A percentile compares a stretch with the other conserved stretches of the same genome.
phyloP scores from a whole-genome alignment of 2,113 vertebrate genomes.

The Melanerpes aurifrons region DNA sequence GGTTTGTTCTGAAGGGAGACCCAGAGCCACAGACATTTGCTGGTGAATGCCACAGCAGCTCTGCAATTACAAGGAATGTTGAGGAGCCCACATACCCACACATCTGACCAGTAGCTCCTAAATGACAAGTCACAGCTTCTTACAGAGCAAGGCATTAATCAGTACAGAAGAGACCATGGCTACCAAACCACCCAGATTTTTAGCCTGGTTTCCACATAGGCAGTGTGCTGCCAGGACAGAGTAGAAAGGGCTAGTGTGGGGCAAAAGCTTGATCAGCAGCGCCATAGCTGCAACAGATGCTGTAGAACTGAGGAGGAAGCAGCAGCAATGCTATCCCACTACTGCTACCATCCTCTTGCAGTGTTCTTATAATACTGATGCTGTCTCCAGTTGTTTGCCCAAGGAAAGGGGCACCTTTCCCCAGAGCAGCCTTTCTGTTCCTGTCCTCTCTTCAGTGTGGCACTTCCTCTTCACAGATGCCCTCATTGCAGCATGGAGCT shows the following conservation, averaged over 20 bases:
- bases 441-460: no score
- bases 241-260: not conserved
- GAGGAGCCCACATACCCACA: not conserved
- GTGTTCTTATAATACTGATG: accelerated
- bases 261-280: not conserved
- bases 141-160: not conserved
- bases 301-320: not conserved
- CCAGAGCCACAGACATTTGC: not conserved
- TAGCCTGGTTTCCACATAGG: not conserved
- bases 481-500: not conserved
- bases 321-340: not conserved
- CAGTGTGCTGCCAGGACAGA: not conserved
- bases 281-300: not conserved
- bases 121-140: not conserved
- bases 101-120: not conserved
- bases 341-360: not conserved
- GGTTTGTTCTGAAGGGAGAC: not conserved
- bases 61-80: not conserved
- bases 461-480: not conserved
- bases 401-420: not conserved
- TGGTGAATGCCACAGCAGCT: not conserved
- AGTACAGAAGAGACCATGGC: not conserved
- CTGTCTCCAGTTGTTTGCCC: not conserved
- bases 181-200: not conserved
- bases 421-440: not conserved